Percentiles rank a stretch among this genome's conserved stretches.
Evolutionary conservation across 2,113 vertebrate species (phyloP).

Genomic region (Cochlearius cochlearius): DNA sequence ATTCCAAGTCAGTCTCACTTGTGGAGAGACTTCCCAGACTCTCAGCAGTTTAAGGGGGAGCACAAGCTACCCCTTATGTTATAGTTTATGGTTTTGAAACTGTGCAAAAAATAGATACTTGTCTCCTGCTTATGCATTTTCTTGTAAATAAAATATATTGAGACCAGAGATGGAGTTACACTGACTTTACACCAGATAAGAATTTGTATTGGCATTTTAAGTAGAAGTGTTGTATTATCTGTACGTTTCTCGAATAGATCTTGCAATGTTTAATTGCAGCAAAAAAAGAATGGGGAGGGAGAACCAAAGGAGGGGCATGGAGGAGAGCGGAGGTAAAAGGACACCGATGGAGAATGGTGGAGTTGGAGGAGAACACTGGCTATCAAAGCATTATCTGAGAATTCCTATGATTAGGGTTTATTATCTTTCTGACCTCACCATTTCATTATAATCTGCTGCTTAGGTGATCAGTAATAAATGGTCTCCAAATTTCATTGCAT

Average conservation of each 20-base stretch:
- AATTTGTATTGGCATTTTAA: neutral
- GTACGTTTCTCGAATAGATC: neutral
- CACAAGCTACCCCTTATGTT: neutral
- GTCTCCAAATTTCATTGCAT: neutral
- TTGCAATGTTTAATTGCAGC: neutral
- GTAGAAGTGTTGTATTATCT: neutral
- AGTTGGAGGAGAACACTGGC: neutral
- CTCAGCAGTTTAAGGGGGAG: neutral
- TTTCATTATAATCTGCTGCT: neutral
- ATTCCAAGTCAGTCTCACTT: neutral
- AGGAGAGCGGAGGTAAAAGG: neutral
- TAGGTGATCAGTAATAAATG: neutral
- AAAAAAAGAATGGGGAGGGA: neutral
- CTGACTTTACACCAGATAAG: neutral
- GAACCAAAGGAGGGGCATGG: neutral
- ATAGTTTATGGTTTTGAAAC: neutral
- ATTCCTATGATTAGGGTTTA: neutral
- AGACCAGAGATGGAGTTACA: neutral
- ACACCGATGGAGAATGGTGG: neutral
- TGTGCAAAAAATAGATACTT: neutral
- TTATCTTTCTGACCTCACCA: neutral
- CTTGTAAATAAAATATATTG: conserved; percentile 46
- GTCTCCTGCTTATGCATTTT: neutral
- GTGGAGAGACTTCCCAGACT: neutral
- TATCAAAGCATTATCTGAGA: neutral